phyloP scores from a whole-genome alignment of 2,113 vertebrate species.

The Hepsetus odoe region DNA sequence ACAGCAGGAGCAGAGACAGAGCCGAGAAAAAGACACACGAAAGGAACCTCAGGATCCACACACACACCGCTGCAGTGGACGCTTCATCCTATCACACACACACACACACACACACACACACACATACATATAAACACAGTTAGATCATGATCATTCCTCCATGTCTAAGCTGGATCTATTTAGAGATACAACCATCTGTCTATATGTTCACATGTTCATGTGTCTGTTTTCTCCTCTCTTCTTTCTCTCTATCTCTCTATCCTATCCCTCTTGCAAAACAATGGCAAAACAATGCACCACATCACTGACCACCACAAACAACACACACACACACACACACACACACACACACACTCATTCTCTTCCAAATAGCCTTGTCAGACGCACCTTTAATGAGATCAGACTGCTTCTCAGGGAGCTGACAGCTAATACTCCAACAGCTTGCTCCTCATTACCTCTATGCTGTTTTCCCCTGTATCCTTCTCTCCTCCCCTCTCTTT shows the following conservation, averaged over 20 bases:
- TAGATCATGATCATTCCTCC: neutral
- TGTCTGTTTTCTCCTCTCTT: neutral
- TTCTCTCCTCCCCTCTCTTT: neutral
- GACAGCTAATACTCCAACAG: conserved; percentile 40
- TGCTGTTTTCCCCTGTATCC: conserved; percentile 41
- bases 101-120: conserved; percentile 26
- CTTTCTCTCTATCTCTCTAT: conserved; percentile 6
- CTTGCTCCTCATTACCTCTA: conserved; percentile 42
- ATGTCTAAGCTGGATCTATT: neutral
- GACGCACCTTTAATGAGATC: conserved; percentile 55
- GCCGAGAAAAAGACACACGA: conserved; percentile 10
- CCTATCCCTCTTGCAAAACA: conserved; percentile 7
- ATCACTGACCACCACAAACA: neutral
- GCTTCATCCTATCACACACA: conserved; percentile 47
- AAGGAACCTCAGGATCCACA: conserved; percentile 49
- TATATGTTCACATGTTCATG: too few species aligned
- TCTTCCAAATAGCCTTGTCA: conserved; percentile 2
- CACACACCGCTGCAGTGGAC: conserved; percentile 34
- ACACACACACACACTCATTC: conserved; percentile 23
- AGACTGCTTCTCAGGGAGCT: conserved; percentile 42
- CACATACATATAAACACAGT: conserved; percentile 11
- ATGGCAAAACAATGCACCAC: conserved; percentile 27
- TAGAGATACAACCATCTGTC: neutral
- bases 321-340: neutral
- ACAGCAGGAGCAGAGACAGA: conserved; percentile 27